phyloP scores from a whole-genome alignment of 2,888 invertebrate genomes.

The Limnephilus lunatus region DNA sequence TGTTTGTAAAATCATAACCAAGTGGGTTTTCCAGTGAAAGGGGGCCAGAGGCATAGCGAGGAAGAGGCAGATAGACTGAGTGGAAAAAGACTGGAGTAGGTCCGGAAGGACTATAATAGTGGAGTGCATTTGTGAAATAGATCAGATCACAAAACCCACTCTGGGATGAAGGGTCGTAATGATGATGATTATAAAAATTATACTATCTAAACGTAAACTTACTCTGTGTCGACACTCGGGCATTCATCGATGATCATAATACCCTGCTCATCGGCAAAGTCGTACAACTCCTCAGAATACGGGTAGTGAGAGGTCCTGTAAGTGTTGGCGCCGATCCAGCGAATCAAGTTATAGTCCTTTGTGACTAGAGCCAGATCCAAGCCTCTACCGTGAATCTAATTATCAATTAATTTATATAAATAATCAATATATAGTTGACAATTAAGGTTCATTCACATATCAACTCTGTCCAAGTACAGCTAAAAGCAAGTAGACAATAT shows the following conservation, averaged over 20 bases:
- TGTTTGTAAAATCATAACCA: too few relatives aligned
- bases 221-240: conserved; percentile 94
- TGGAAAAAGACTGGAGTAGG: too few relatives aligned
- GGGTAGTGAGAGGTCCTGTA: conserved; percentile 99
- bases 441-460: background rate
- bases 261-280: conserved; percentile 93
- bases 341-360: conserved; percentile 94
- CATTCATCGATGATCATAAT: conserved; percentile 97
- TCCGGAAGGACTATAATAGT: too few relatives aligned
- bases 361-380: conserved; percentile 91
- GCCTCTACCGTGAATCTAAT: conserved; percentile 93
- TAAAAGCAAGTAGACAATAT: too few relatives aligned
- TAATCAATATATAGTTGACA: too few relatives aligned
- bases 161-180: too few relatives aligned
- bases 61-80: too few relatives aligned
- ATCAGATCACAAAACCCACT: too few relatives aligned
- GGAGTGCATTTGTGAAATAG: too few relatives aligned
- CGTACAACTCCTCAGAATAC: conserved; percentile 97
- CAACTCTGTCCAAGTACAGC: too few relatives aligned
- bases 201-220: conserved; percentile 69
- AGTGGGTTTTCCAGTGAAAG: too few relatives aligned
- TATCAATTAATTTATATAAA: background rate
- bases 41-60: too few relatives aligned
- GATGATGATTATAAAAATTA: background rate
- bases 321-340: conserved; percentile 96